Evolutionary conservation across 1,140 invertebrate species (phyloP).

Genomic region (Agrilus planipennis): DNA sequence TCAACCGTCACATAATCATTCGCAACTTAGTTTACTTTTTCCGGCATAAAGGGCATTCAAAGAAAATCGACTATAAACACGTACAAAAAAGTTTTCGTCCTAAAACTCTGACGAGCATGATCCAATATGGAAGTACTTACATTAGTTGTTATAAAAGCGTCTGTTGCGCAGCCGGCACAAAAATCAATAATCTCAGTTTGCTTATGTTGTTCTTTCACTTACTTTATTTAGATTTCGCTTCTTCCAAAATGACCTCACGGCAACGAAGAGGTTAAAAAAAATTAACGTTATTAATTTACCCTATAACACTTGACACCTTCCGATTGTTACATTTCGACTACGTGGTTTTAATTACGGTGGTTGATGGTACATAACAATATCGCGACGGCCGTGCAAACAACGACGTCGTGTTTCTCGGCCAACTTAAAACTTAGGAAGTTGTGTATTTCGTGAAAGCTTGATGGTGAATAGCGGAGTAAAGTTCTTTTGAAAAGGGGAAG

Average conservation of each 20-base stretch:
- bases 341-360: background rate
- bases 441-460: conserved; percentile 4
- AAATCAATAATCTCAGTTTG: conserved; percentile 14
- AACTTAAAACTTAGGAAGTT: background rate
- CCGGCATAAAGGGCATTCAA: conserved; percentile 11
- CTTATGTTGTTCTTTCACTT: conserved; percentile 13
- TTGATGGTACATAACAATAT: background rate
- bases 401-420: background rate
- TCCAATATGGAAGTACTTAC: conserved; percentile 17
- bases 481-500: background rate
- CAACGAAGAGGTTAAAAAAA: background rate
- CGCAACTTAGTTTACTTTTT: conserved; percentile 8
- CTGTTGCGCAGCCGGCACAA: conserved; percentile 15
- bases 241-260: conserved; percentile 2
- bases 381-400: background rate
- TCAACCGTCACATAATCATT: conserved; percentile 3
- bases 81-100: conserved; percentile 18
- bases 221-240: conserved; percentile 9
- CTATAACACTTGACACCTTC: background rate
- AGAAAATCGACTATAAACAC: conserved; percentile 13
- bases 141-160: conserved; percentile 15
- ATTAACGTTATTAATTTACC: too few species aligned
- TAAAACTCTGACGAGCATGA: conserved; percentile 14
- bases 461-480: conserved; percentile 1
- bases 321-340: background rate